These are phyloP conservation scores for Luscinia luscinia DNA, from an alignment of 2,797 vertebrate species.

Conservation along the genomic window DNA sequence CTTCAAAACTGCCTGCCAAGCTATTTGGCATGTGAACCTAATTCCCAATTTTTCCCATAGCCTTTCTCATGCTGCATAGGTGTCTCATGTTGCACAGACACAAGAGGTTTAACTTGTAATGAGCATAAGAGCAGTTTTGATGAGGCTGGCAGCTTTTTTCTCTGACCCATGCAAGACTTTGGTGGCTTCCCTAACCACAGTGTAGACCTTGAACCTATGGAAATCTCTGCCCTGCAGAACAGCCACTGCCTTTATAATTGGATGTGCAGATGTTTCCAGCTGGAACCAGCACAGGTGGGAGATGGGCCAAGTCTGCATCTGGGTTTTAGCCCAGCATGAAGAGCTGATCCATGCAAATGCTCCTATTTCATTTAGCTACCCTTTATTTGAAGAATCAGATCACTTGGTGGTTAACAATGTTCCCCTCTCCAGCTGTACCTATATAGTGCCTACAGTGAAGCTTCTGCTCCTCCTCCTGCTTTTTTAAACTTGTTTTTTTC, in stretches of 20 bases:
- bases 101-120: fast-evolving
- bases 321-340: neutral
- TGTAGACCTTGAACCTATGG: neutral
- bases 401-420: neutral
- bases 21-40: neutral
- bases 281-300: neutral
- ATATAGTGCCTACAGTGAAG: neutral
- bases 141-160: neutral
- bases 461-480: neutral
- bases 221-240: neutral
- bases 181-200: neutral
- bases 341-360: neutral
- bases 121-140: neutral
- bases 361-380: neutral
- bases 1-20: neutral
- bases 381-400: neutral
- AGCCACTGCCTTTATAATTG: fast-evolving
- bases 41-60: fast-evolving
- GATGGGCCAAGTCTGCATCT: neutral
- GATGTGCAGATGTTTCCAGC: neutral
- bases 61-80: fast-evolving
- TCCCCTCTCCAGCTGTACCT: neutral
- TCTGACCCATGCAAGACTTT: too few species aligned
- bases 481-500: neutral
- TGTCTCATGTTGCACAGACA: neutral